These are phyloP conservation scores for Brachyopa scutellaris DNA, from an alignment of 2,888 invertebrate genomes.

Conservation along the genomic window DNA sequence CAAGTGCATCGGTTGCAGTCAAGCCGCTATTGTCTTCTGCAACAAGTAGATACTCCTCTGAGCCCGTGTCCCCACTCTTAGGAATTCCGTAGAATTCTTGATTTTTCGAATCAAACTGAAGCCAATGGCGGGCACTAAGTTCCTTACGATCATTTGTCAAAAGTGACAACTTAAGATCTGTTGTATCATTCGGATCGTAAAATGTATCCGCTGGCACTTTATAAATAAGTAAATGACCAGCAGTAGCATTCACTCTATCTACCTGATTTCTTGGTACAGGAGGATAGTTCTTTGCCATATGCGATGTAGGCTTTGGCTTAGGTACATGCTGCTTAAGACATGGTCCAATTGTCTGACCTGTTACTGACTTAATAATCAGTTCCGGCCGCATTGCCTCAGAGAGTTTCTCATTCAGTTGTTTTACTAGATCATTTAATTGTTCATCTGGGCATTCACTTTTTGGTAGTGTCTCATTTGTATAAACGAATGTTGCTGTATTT, in stretches of 20 bases:
- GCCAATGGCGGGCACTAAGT: conserved; percentile 88
- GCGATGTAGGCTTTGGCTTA: conserved; percentile 83
- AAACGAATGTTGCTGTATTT: conserved; percentile 85
- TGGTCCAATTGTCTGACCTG: conserved; percentile 86
- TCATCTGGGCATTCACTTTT: conserved; percentile 88
- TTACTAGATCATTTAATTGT: conserved; percentile 86
- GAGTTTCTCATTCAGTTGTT: conserved; percentile 83
- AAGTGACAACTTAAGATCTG: conserved; percentile 88
- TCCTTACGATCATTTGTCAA: conserved; percentile 88
- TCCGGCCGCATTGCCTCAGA: conserved; percentile 86
- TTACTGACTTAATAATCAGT: conserved; percentile 86
- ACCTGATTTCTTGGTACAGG: conserved; percentile 93
- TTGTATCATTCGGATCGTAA: conserved; percentile 93
- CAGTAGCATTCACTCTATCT: conserved; percentile 91
- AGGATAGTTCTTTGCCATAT: conserved; percentile 85
- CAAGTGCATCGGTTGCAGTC: conserved; percentile 90
- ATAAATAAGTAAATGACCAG: conserved; percentile 90
- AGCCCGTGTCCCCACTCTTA: conserved; percentile 87
- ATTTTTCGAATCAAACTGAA: conserved; percentile 94
- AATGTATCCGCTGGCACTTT: conserved; percentile 94
- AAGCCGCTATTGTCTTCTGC: conserved; percentile 89
- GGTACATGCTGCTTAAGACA: conserved; percentile 84
- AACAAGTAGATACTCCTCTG: conserved; percentile 90
- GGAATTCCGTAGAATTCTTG: conserved; percentile 95
- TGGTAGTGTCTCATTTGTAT: conserved; percentile 92